These are phyloP conservation scores for Eolophus roseicapilla DNA, from an alignment of 2,113 vertebrate genomes.

Conservation along the genomic window DNA sequence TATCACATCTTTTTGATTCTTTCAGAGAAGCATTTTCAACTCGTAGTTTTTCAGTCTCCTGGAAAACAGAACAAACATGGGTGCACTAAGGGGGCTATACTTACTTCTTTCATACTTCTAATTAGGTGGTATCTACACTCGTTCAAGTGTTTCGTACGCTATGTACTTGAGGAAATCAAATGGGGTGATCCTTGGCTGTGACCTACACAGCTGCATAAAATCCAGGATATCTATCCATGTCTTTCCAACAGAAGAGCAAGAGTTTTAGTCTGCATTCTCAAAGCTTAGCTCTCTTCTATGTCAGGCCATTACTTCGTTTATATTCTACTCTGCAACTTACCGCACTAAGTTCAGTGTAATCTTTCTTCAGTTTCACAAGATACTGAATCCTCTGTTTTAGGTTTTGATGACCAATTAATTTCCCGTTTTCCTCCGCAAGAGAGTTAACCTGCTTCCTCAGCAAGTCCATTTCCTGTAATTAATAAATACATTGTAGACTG, in stretches of 20 bases:
- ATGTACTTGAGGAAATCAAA: not conserved
- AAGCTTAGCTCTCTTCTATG: not conserved
- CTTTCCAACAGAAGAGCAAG: not conserved
- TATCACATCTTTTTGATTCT: constrained; percentile 66
- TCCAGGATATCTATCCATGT: not conserved
- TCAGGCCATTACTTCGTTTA: not conserved
- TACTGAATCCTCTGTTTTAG: constrained; percentile 95
- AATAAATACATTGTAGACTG: not conserved
- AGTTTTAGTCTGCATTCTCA: not conserved
- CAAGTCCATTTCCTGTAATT: constrained; percentile 82
- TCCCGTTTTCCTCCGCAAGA: constrained; percentile 93
- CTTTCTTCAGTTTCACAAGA: constrained; percentile 93
- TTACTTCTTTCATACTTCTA: not conserved
- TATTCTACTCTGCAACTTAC: constrained; percentile 57
- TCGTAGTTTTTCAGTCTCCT: constrained; percentile 85
- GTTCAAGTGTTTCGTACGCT: not conserved
- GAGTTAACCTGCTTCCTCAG: constrained; percentile 84
- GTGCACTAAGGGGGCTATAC: not conserved
- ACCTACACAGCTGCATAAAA: not conserved
- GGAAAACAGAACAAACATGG: not conserved
- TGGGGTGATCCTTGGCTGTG: not conserved
- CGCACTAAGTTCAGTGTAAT: constrained; percentile 87
- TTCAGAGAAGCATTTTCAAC: constrained; percentile 78
- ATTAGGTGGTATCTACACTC: not conserved
- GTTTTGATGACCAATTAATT: constrained; percentile 92